phyloP scores from a whole-genome alignment of 2,888 invertebrate genomes.

The Biston betularia region DNA sequence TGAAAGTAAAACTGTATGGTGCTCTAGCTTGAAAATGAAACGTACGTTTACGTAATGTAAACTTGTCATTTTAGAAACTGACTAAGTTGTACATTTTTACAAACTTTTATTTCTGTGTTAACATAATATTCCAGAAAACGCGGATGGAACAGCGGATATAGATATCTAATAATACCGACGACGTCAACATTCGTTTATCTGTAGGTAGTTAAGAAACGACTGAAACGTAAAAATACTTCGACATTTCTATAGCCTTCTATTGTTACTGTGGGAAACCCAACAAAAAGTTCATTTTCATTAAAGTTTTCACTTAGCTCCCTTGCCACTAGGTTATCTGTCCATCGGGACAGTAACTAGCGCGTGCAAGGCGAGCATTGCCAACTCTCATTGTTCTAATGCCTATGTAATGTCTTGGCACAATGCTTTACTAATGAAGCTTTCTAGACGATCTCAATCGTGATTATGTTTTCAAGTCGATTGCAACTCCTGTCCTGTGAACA shows the following conservation, averaged over 20 bases:
- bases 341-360: slow-evolving; percentile 69
- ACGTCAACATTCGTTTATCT: no score
- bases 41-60: slow-evolving; percentile 6
- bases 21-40: slow-evolving; percentile 11
- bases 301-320: slow-evolving; percentile 44
- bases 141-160: no score
- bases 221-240: neutral
- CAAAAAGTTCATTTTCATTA: slow-evolving; percentile 47
- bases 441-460: slow-evolving; percentile 30
- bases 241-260: neutral
- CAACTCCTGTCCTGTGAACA: slow-evolving; percentile 13
- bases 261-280: slow-evolving; percentile 12
- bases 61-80: slow-evolving; percentile 3
- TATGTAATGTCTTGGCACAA: slow-evolving; percentile 43
- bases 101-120: no score
- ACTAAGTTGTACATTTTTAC: neutral
- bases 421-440: slow-evolving; percentile 49
- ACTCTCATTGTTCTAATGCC: slow-evolving; percentile 60
- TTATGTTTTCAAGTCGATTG: slow-evolving; percentile 12
- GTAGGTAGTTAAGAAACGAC: no score
- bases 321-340: slow-evolving; percentile 63
- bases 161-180: no score
- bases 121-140: no score
- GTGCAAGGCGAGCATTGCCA: slow-evolving; percentile 67
- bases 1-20: slow-evolving; percentile 40